Evolutionary conservation across 2,888 invertebrate genomes (phyloP).

Genomic region (Latrodectus elegans): DNA sequence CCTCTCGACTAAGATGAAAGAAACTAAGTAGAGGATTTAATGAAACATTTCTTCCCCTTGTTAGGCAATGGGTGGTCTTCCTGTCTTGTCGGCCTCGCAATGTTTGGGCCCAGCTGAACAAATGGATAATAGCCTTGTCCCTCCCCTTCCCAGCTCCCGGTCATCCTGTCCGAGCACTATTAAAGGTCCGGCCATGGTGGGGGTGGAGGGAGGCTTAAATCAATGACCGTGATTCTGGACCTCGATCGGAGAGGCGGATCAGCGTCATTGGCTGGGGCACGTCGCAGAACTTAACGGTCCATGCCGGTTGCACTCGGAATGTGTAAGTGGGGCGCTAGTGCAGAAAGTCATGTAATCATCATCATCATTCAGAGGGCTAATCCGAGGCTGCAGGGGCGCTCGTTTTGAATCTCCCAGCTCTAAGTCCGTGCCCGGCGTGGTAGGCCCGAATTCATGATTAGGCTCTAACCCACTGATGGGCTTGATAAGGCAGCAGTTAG

Average conservation of each 20-base stretch:
- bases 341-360: conserved; percentile 37
- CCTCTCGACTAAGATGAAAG: too few relatives aligned
- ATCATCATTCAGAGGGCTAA: conserved; percentile 39
- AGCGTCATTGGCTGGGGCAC: conserved; percentile 42
- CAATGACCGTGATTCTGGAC: conserved; percentile 32
- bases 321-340: conserved; percentile 15
- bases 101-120: neutral
- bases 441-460: too few relatives aligned
- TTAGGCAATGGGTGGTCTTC: conserved; percentile 1
- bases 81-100: neutral
- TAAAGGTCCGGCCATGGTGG: neutral
- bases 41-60: neutral
- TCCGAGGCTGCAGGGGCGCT: conserved; percentile 4
- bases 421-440: neutral
- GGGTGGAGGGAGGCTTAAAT: conserved; percentile 21
- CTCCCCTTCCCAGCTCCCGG: neutral
- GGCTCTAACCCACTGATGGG: too few relatives aligned
- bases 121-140: neutral
- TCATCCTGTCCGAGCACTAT: conserved; percentile 20
- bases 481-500: too few relatives aligned
- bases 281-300: conserved; percentile 41
- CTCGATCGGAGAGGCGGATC: conserved; percentile 29
- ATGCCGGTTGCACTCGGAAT: conserved; percentile 36
- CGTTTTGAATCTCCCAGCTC: conserved; percentile 24
- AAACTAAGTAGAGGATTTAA: too few relatives aligned